Percentiles rank a stretch among this genome's conserved stretches.
These are phyloP conservation scores for Agrotis puta DNA, from an alignment of 2,888 invertebrate species.

Conservation along the genomic window DNA sequence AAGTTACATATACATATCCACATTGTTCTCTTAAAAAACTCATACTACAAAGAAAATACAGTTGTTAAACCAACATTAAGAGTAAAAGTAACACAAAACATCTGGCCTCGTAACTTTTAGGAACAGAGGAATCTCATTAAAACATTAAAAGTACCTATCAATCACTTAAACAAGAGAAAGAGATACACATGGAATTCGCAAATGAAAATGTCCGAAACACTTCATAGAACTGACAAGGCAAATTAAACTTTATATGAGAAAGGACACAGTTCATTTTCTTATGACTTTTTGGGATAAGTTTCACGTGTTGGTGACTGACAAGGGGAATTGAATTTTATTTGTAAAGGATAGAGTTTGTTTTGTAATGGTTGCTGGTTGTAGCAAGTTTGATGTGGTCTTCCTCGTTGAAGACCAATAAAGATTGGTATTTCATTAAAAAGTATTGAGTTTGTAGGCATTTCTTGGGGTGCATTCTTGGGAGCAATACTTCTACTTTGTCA, in stretches of 20 bases:
- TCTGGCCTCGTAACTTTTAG: slow-evolving; percentile 37
- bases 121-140: slow-evolving; percentile 58
- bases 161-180: slow-evolving; percentile 52
- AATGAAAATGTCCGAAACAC: slow-evolving; percentile 36
- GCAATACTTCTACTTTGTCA: slow-evolving; percentile 28
- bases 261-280: slow-evolving; percentile 24
- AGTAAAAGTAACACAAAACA: slow-evolving; percentile 41
- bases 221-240: slow-evolving; percentile 23
- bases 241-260: slow-evolving; percentile 27
- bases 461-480: slow-evolving; percentile 40
- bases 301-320: slow-evolving; percentile 5
- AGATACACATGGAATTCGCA: slow-evolving; percentile 49
- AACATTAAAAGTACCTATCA: slow-evolving; percentile 60
- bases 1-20: background rate
- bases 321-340: slow-evolving; percentile 27
- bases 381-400: slow-evolving; percentile 15
- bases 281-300: slow-evolving; percentile 5
- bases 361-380: background rate
- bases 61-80: slow-evolving; percentile 29
- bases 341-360: slow-evolving; percentile 10
- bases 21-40: background rate
- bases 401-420: slow-evolving; percentile 32
- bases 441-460: slow-evolving; percentile 52
- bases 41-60: slow-evolving; percentile 12
- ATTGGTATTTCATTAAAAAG: slow-evolving; percentile 62